A percentile compares a stretch with the other conserved stretches of the same genome.
phyloP scores from a whole-genome alignment of 1,140 invertebrate species.

The Drosophila pallidifrons region DNA sequence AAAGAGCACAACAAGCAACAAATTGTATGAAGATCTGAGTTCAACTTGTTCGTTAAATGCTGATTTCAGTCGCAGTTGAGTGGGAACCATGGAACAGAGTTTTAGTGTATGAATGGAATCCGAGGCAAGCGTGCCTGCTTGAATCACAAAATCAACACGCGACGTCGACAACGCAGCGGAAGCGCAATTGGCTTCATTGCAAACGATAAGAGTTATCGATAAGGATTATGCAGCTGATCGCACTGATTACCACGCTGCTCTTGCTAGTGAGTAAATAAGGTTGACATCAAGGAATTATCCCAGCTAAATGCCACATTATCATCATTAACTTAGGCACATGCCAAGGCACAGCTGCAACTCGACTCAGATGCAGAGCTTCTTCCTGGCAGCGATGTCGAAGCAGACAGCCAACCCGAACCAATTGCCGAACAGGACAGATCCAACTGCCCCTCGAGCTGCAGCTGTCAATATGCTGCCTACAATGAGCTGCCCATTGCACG shows the following conservation, averaged over 20 bases:
- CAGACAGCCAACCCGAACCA: background rate
- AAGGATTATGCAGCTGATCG: constrained; percentile 24
- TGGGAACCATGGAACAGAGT: constrained; percentile 31
- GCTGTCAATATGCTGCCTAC: constrained; percentile 85
- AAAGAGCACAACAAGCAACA: background rate
- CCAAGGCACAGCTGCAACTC: too few species aligned
- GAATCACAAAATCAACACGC: background rate
- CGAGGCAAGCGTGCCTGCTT: constrained; percentile 39
- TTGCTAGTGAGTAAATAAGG: constrained; percentile 32
- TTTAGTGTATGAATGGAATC: constrained; percentile 59
- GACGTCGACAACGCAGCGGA: background rate
- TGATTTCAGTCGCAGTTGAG: constrained; percentile 25
- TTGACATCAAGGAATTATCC: background rate
- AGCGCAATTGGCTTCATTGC: constrained; percentile 4
- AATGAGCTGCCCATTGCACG: constrained; percentile 85
- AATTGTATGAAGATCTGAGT: constrained; percentile 17
- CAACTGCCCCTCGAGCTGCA: constrained; percentile 85
- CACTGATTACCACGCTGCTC: constrained; percentile 19
- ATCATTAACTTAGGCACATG: constrained; percentile 18
- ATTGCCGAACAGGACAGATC: constrained; percentile 37
- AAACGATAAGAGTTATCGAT: background rate
- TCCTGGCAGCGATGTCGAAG: background rate
- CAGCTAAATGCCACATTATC: background rate
- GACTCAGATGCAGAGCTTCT: background rate
- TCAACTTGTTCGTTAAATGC: constrained; percentile 21